A percentile compares a stretch with the other conserved stretches of the same genome.
Evolutionary conservation across 2,888 invertebrate genomes (phyloP).

Genomic region (Dione vanillae): DNA sequence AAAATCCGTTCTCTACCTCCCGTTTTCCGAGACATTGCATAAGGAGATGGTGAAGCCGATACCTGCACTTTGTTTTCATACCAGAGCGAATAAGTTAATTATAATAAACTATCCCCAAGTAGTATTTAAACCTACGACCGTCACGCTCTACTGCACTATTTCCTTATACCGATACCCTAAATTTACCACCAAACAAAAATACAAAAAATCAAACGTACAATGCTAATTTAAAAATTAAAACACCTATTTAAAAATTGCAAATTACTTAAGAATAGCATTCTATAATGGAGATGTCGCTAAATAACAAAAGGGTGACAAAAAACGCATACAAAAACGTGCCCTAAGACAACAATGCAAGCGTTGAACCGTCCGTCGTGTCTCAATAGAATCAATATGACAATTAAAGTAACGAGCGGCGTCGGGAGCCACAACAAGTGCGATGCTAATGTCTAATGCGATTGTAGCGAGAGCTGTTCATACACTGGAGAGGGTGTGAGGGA

Average conservation of each 20-base stretch:
- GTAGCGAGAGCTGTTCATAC: conserved; percentile 66
- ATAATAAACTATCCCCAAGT: too few relatives aligned
- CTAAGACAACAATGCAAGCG: conserved; percentile 22
- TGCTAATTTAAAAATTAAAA: conserved; percentile 10
- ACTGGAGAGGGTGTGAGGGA: conserved; percentile 53
- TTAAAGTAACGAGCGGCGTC: conserved; percentile 45
- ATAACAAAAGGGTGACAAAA: conserved; percentile 30
- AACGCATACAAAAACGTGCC: conserved; percentile 26
- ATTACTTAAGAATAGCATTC: conserved; percentile 16
- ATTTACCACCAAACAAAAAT: not conserved
- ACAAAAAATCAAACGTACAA: not conserved
- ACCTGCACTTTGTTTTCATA: too few relatives aligned
- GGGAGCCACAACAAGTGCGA: conserved; percentile 56
- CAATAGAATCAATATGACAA: conserved; percentile 48
- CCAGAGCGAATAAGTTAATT: too few relatives aligned
- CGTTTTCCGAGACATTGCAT: too few relatives aligned
- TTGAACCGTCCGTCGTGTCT: conserved; percentile 34
- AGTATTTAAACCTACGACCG: too few relatives aligned
- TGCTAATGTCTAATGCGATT: conserved; percentile 75
- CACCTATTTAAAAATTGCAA: conserved; percentile 5
- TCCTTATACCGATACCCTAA: not conserved
- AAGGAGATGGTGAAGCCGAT: too few relatives aligned
- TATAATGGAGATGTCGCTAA: conserved; percentile 4
- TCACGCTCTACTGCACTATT: too few relatives aligned
- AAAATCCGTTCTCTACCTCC: too few relatives aligned